Evolutionary conservation across 2,113 vertebrate species (phyloP), one percentile per base, ranked within the genome.

Genomic region (Tenrec ecaudatus): DNA sequence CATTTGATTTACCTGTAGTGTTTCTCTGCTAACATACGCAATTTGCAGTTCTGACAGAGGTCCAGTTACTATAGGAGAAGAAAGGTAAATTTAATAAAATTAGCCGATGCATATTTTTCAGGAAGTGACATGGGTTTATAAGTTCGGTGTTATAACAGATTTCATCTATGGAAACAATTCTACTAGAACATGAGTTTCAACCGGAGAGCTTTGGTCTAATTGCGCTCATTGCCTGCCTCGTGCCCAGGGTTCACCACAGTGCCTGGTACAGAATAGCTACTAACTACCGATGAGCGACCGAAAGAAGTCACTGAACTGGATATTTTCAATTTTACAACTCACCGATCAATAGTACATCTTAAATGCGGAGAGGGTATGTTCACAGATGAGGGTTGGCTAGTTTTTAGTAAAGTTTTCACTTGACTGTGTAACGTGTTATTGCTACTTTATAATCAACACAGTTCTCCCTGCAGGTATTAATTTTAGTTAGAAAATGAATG

Each of bases 11-110:
- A 99, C 99, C 99, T 99, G 99, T 95, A 99, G 98, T 93, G 99
- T 99, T 98, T 99, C 99, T 97, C 99, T 98, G 96, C 99, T 99
- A 97, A 99, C 99, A 96, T 99, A 99, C 29, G 99, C 99, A 97
- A 99, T 99, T 97, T 99, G 99, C 33, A 99, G 99, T 97, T 99
- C 99, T 96, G 99, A 99, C 84, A 99, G 98, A 95, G 99, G 99
- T 96, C 99, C 99, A 6, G 99, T 99, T 94, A 99, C 99, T 99
- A 94, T 83, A 98, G 96, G 60, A 97, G 87, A 92, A 96, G 73
- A 91, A 58, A 64, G 22, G 77, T 29, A 93, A 10, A 12, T 29
- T 62, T 62, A 62, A 62, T 20, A 31, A 91, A 73, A 77, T 91
- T 68, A 94, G 75, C 82, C 23, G 94, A 86, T 31, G 60, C 38